Evolutionary conservation across 2,113 vertebrate genomes (phyloP), one percentile per base, ranked within the genome.

Genomic region (Mystacornis crossleyi): DNA sequence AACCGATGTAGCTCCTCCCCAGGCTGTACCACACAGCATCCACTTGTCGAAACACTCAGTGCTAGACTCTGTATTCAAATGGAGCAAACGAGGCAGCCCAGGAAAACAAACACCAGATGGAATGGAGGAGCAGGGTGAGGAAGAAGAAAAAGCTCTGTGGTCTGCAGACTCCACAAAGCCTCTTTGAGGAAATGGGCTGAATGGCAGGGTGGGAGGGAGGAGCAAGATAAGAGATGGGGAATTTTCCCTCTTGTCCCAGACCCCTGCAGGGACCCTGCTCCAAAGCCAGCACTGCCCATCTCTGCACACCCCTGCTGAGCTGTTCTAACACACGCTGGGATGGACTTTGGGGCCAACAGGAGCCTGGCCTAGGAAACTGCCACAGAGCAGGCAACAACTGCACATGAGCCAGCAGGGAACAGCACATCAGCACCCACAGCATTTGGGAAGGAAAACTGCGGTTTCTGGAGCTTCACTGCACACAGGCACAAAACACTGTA

Each of bases 261-360:
- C 4, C 81, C 57, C 78, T 60, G 48, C 61, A 60, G 87, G 31
- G 28, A 64, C 70, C 7, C 57, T 29, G 66, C 55, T 89, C 73
- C 90, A 87, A 85, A 93, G 57, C 33, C 84, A 69, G 57, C 73
- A 11, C 78, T 93, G 57, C 40, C 74, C 57, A 61, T 34, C 53
- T 53, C 81, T 60, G 47, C 61, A 50, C 45, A 50, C 2, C 36
- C 65, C 78, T 75, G 47, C 81, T n/a, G 93, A 70, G 81, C 73
- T 81, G 65, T 9, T 60, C 61, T 9, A 8, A 7, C 50, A 45
- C 65, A 48, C 40, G 9, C 53, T 9, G 3, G 92, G 84, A 47
- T 2, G 1, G 36, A 8, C 43, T 48, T 3, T 15, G 54, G 88
- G 61, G 19, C 57, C 86, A 20, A 13, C 12, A 51, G 61, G 23